These are phyloP conservation scores for Clinocottus analis DNA, from an alignment of 2,113 vertebrate species.

Conservation along the genomic window DNA sequence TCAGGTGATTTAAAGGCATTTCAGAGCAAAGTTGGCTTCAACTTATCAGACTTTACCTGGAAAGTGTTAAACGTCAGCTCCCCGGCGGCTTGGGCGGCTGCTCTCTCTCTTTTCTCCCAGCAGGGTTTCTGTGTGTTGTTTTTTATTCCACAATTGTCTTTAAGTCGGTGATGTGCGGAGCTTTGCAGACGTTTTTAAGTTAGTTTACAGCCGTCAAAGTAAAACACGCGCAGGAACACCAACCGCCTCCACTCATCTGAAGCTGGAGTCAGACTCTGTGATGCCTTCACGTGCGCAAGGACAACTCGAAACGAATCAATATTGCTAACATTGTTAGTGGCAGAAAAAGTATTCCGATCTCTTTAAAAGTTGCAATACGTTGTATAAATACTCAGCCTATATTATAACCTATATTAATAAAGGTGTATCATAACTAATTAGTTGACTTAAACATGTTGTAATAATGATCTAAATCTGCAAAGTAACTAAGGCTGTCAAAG, in stretches of 20 bases:
- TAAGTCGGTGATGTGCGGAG: background rate
- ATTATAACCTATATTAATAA: background rate
- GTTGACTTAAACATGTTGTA: background rate
- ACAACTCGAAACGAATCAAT: background rate
- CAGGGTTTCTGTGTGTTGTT: background rate
- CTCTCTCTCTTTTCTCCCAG: background rate
- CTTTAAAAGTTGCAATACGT: background rate
- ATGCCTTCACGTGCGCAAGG: conserved; percentile 17
- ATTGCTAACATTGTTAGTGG: background rate
- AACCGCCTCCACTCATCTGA: background rate
- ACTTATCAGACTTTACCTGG: conserved; percentile 38
- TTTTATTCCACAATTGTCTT: background rate
- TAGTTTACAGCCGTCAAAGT: background rate
- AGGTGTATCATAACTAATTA: background rate
- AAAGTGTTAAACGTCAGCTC: background rate
- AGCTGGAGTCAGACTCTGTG: background rate
- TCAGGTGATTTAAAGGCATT: too few species aligned
- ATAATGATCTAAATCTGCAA: background rate
- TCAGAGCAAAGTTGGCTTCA: background rate
- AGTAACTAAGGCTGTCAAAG: background rate
- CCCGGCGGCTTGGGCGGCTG: background rate
- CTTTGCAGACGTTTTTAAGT: background rate
- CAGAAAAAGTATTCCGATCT: background rate
- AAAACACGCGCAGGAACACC: conserved; percentile 9
- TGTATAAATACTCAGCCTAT: too few species aligned